Base-by-base conservation (phyloP, 2,113 vertebrate genomes). In the Microcebus murinus region DNA sequence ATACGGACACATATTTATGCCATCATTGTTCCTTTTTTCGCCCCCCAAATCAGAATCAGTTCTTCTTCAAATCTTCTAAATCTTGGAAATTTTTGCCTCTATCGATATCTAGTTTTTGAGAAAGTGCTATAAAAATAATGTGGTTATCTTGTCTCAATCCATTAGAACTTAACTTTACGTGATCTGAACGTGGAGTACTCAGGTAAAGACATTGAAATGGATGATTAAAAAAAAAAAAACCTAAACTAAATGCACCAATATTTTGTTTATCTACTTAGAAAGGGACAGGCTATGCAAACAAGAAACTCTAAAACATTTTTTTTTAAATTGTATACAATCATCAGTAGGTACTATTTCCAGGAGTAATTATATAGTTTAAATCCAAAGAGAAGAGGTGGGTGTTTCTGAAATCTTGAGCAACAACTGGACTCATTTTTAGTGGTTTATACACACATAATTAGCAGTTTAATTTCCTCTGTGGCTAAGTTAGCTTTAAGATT, bases 391-490 rank as follows among this genome's bases (percentile, higher is more conserved):
- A 86, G 96, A 98, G 87, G 94, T 91, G 83, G 87, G 63, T 20
- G 59, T 95, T 97, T 94, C 94, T 67, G 42, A 98, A 87, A 93
- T 81, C 63, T 68, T 36, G 36, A 92, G 42, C 77, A 98, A 97
- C 93, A 97, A 94, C 95, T 21, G 0, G 95, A 45, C 90, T 92
- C 90, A 73, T 97, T 98, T 98, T 97, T 45, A 1, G 91, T 97
- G 97, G 90, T 96, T 98, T 98, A 98, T 97, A 97, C 96, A 98
- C 97, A 98, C 98, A 97, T 98, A 99, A 98, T 99, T 98, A 99
- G 98, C 97, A 98, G 97, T 98, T 98, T 98, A 98, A 98, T 99
- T 98, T 99, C 98, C 98, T 98, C 98, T 96, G 98, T 98, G 98
- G 98, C 97, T 98, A 98, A 98, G 98, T 98, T 98, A 98, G 98